Evolutionary conservation across 2,797 vertebrate genomes (phyloP).

Genomic region (Acipenser ruthenus): DNA sequence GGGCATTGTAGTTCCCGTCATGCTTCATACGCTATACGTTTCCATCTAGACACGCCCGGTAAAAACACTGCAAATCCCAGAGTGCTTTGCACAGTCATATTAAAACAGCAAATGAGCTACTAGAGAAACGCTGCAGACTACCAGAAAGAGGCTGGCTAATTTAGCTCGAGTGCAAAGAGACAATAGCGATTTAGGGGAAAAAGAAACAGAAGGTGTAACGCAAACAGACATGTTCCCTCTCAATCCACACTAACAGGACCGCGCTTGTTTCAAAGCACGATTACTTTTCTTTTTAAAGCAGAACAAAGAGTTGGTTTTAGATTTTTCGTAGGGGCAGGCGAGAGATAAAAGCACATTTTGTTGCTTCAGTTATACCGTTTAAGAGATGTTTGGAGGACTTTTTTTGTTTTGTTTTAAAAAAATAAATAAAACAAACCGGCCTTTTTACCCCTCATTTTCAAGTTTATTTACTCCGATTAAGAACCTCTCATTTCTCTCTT

Average conservation of each 20-base stretch:
- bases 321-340: too few relatives aligned
- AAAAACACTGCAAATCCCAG: slow-evolving; percentile 50
- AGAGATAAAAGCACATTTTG: too few relatives aligned
- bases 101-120: slow-evolving; percentile 31
- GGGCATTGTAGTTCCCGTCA: slow-evolving; percentile 51
- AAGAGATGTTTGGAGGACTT: slow-evolving; percentile 4
- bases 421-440: too few relatives aligned
- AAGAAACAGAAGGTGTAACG: neutral
- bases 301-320: too few relatives aligned
- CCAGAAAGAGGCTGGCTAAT: slow-evolving; percentile 32
- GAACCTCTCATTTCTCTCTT: neutral
- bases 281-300: too few relatives aligned
- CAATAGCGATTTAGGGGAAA: slow-evolving; percentile 30
- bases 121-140: slow-evolving; percentile 23
- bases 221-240: neutral
- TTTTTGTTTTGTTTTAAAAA: neutral
- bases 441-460: too few relatives aligned
- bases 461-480: neutral
- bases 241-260: neutral
- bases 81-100: slow-evolving; percentile 28
- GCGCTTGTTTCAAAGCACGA: too few relatives aligned
- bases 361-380: neutral
- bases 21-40: slow-evolving; percentile 42
- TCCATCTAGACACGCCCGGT: slow-evolving; percentile 56
- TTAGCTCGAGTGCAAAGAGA: slow-evolving; percentile 29